A percentile compares a stretch with the other conserved stretches of the same genome.
phyloP scores from a whole-genome alignment of 2,888 invertebrate genomes.

The Aromia moschata region DNA sequence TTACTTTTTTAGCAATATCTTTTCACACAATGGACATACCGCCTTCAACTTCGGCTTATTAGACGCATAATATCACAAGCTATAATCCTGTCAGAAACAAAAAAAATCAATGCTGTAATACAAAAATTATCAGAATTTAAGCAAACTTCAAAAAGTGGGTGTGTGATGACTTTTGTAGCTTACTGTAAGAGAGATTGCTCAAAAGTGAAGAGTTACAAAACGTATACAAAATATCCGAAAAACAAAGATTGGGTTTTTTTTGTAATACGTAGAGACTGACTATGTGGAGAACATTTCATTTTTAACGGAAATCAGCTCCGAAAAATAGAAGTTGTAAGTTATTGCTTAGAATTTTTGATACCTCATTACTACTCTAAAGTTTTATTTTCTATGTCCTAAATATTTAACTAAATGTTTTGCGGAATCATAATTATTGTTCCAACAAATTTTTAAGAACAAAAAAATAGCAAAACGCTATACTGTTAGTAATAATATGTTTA shows the following conservation, averaged over 20 bases:
- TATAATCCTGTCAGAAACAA: too few species aligned
- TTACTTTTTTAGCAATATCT: too few species aligned
- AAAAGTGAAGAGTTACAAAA: constrained; percentile 40
- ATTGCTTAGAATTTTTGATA: constrained; percentile 10
- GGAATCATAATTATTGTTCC: not conserved
- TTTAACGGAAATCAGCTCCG: not conserved
- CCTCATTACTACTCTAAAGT: not conserved
- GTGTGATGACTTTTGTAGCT: too few species aligned
- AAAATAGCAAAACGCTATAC: too few species aligned
- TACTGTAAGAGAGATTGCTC: constrained; percentile 12
- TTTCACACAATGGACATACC: too few species aligned
- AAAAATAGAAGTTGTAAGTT: constrained; percentile 7
- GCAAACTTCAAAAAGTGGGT: too few species aligned
- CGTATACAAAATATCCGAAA: constrained; percentile 23
- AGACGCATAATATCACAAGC: too few species aligned
- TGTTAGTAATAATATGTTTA: not conserved
- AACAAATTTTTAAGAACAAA: not conserved
- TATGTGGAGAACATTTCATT: constrained; percentile 11
- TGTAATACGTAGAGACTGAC: constrained; percentile 22
- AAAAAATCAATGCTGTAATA: too few species aligned
- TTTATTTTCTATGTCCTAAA: not conserved
- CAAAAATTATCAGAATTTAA: too few species aligned
- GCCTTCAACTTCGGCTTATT: too few species aligned
- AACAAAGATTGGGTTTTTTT: not conserved
- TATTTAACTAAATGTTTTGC: not conserved